Conservation (phyloP, 2,113 vertebrate genomes). For the Herpetotheres cachinnans region DNA sequence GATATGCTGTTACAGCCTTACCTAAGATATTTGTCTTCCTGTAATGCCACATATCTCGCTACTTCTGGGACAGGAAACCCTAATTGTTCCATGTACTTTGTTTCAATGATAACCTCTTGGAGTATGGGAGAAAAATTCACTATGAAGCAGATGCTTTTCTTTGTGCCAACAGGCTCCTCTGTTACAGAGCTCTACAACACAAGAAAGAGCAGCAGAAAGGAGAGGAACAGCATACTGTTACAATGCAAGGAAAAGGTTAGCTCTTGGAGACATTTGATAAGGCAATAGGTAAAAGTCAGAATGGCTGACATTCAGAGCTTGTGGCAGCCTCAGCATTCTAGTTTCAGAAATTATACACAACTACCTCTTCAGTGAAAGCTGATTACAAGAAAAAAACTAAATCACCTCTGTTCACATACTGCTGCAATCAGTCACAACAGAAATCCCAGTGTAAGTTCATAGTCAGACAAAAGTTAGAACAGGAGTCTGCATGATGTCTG, state of each 20-base stretch:
- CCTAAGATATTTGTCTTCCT: constrained; percentile 82
- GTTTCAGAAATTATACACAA: neutral
- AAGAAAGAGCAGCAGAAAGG: neutral
- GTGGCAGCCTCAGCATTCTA: neutral
- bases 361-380: neutral
- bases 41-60: constrained; percentile 79
- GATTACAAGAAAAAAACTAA: neutral
- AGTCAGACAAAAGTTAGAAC: neutral
- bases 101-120: constrained; percentile 83
- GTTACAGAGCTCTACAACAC: neutral
- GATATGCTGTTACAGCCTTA: constrained; percentile 27
- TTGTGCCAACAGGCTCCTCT: neutral
- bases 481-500: neutral
- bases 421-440: neutral
- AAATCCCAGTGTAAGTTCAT: neutral
- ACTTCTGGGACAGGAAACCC: constrained; percentile 78
- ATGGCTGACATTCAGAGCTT: neutral
- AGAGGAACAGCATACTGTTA: neutral
- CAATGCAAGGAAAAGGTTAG: neutral
- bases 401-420: neutral
- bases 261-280: neutral
- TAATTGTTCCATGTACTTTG: constrained; percentile 82
- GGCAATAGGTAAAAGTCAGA: neutral
- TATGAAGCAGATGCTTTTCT: constrained; percentile 40
- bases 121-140: constrained; percentile 85